Base-by-base conservation (phyloP, 1,140 invertebrate genomes). In the Euglossa dilemma region DNA sequence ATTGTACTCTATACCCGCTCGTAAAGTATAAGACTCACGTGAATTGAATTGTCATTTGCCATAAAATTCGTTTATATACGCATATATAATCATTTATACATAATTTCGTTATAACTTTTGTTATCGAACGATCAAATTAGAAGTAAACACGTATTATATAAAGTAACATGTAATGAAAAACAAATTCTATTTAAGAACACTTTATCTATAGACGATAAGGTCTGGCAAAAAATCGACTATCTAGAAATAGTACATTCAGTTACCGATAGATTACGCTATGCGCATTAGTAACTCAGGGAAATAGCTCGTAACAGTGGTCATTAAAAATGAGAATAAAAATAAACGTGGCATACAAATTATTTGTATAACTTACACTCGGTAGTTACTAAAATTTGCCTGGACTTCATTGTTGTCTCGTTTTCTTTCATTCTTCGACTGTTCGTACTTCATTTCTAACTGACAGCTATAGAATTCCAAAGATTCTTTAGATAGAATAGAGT, bases 61-160 rank as follows among this genome's bases (percentile, higher is more conserved):
- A 70, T 83, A 77, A 36, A 70, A 61, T 43, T 56, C 52, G 57
- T 83, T 77, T 77, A 69, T 77, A 25, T 52, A 81, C 28, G 56
- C 23, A 43, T 43, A 61, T 45, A 54, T 52, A 54, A 12, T 47
- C 57, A 75, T 45, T 64, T 56, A 74, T 52, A 18, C 54, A 43
- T 61, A 52, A 77, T 25, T 25, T 25, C 66, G 18, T 28, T 76
- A n/a, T 54, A 63, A 54, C 47, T 59, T 59, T 45, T 59, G 18
- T 50, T 52, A 64, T 12, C 28, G 43, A 36, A 56, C 12, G 52
- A 54, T 36, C 16, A 36, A 36, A 72, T 2, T 72, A 45, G 25
- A 57, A 25, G 16, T 73, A 59, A 14, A 78, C 20, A 50, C 9
- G 25, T 63, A 45, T 56, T 47, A 14, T 9, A 11, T 9, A n/a